Conservation (phyloP, 1,140 invertebrate species). For the Ceratoteleas bidentatus region DNA sequence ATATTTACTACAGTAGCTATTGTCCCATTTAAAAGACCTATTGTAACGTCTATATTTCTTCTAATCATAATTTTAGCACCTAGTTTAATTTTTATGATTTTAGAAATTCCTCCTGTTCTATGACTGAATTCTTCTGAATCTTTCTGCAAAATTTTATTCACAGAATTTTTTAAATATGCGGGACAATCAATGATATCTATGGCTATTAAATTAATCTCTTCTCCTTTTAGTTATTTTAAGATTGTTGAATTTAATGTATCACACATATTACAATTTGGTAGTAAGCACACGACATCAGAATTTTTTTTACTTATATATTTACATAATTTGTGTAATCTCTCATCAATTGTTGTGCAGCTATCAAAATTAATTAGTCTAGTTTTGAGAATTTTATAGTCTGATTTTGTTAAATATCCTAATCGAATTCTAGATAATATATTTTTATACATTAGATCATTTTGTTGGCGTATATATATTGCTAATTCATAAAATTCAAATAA, state of each 20-base stretch:
- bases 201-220: constrained; percentile 18
- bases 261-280: constrained; percentile 29
- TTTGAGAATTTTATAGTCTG: constrained; percentile 1
- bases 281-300: constrained; percentile 21
- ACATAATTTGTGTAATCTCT: constrained; percentile 12
- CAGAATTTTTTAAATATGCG: constrained; percentile 9
- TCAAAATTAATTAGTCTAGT: constrained; percentile 11
- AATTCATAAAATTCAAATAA: constrained; percentile 66
- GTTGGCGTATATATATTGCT: constrained; percentile 65
- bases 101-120: constrained; percentile 15
- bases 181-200: constrained; percentile 17
- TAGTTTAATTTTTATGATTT: constrained; percentile 22
- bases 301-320: constrained; percentile 11
- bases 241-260: constrained; percentile 15
- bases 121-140: constrained; percentile 1
- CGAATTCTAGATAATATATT: constrained; percentile 14
- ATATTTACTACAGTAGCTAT: constrained; percentile 1
- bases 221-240: background rate
- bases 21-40: constrained; percentile 27
- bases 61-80: constrained; percentile 21
- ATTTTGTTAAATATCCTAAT: constrained; percentile 8
- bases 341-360: background rate
- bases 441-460: constrained; percentile 37
- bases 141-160: background rate
- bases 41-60: constrained; percentile 18